Conservation (phyloP, 2,797 vertebrate species). For the Hipposideros larvatus region DNA sequence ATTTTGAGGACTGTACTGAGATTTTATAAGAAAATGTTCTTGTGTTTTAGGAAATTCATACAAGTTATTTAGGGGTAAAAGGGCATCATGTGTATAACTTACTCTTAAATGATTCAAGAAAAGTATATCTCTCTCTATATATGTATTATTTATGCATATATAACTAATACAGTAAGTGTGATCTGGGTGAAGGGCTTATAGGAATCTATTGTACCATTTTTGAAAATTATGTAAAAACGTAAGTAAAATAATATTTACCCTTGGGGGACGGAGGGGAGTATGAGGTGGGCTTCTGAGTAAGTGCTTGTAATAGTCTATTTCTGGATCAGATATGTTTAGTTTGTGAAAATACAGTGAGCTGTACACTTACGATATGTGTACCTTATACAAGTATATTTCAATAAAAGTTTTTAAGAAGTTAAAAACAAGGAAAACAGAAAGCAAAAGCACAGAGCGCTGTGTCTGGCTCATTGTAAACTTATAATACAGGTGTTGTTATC, state of each 20-base stretch:
- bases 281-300: neutral
- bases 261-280: neutral
- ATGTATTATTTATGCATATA: conserved; percentile 5
- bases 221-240: conserved; percentile 56
- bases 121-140: neutral
- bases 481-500: neutral
- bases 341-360: conserved; percentile 23
- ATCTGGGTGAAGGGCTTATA: conserved; percentile 16
- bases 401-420: conserved; percentile 38
- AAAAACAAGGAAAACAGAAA: conserved; percentile 1
- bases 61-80: conserved; percentile 44
- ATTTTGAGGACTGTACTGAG: conserved; percentile 24
- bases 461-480: neutral
- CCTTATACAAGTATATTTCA: conserved; percentile 45
- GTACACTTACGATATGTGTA: neutral
- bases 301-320: neutral
- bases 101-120: conserved; percentile 57
- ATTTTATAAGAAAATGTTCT: conserved; percentile 16
- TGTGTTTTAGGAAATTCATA: neutral
- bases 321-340: neutral
- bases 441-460: neutral
- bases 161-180: conserved; percentile 48
- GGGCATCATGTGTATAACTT: neutral
- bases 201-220: conserved; percentile 44
- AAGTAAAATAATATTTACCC: neutral